These are phyloP conservation scores for Todiramphus saurophagus DNA, from an alignment of 2,113 vertebrate genomes.

Conservation along the genomic window DNA sequence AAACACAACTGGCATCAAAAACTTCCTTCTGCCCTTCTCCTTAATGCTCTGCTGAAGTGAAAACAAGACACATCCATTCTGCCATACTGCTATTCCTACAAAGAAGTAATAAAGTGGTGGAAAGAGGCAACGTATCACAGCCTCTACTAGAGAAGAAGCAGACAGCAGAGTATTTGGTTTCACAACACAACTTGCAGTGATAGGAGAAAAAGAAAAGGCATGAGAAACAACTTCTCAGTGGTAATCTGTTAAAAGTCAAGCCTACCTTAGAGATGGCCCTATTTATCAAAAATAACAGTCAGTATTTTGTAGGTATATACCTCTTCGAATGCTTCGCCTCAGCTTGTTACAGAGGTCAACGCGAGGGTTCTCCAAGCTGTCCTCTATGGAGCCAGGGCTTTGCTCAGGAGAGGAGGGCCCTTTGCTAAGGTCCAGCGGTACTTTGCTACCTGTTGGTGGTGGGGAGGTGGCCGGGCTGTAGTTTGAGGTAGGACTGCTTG, in stretches of 20 bases:
- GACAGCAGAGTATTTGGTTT: background rate
- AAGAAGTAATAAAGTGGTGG: accelerated
- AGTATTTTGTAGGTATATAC: constrained; percentile 43
- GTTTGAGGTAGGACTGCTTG: constrained; percentile 81
- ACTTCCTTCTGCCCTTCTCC: background rate
- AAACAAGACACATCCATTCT: background rate
- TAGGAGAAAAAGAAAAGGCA: background rate
- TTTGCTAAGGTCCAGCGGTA: constrained; percentile 80
- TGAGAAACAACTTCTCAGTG: background rate
- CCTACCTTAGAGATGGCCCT: too few species aligned
- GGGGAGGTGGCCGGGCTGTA: constrained; percentile 83
- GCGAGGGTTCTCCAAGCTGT: constrained; percentile 81
- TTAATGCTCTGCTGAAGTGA: background rate
- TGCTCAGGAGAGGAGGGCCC: constrained; percentile 86
- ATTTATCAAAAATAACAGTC: background rate
- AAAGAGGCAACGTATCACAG: accelerated
- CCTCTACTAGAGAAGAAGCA: background rate
- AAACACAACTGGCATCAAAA: background rate
- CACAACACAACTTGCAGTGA: background rate
- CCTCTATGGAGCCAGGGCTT: constrained; percentile 78
- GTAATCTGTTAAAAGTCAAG: background rate
- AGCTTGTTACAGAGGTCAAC: constrained; percentile 89
- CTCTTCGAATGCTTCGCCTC: constrained; percentile 89
- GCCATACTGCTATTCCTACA: background rate
- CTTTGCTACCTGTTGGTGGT: constrained; percentile 78